phyloP scores from a whole-genome alignment of 92 coral and sea anemone species.

The Phymanthus crucifer region DNA sequence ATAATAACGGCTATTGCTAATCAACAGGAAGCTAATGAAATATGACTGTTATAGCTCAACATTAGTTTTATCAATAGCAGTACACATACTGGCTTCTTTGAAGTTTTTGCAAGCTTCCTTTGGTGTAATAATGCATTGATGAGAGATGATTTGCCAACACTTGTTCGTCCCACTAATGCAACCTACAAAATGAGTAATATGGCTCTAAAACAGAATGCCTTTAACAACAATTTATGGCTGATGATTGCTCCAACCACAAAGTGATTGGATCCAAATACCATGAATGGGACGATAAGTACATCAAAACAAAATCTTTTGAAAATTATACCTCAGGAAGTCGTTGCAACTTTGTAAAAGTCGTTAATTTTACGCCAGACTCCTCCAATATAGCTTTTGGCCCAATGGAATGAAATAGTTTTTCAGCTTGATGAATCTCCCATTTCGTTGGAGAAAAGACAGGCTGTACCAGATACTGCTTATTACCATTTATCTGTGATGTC shows the following conservation, averaged over 20 bases:
- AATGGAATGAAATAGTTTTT: slow-evolving; percentile 51
- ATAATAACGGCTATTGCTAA: too few species aligned
- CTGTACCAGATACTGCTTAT: background rate
- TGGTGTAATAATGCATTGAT: slow-evolving; percentile 71
- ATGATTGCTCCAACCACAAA: too few species aligned
- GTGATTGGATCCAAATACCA: too few species aligned
- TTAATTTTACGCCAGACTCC: slow-evolving; percentile 54
- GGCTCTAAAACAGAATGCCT: background rate
- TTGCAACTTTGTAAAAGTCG: slow-evolving; percentile 50
- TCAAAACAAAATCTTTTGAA: background rate
- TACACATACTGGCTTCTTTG: slow-evolving; percentile 69
- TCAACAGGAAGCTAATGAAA: background rate
- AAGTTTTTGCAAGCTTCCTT: slow-evolving; percentile 75
- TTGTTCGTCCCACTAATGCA: slow-evolving; percentile 86
- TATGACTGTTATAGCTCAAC: background rate
- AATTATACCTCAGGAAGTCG: slow-evolving; percentile 73
- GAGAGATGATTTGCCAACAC: slow-evolving; percentile 87
- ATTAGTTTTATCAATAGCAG: background rate
- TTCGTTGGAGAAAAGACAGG: slow-evolving; percentile 31
- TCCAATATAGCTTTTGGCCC: slow-evolving; percentile 64
- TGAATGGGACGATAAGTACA: too few species aligned
- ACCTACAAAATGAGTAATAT: slow-evolving; percentile 24
- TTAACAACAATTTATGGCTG: background rate
- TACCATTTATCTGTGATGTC: slow-evolving; percentile 14
- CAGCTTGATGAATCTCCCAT: slow-evolving; percentile 47